A percentile compares a stretch with the other conserved stretches of the same genome.
Conservation (phyloP, 1,140 invertebrate genomes). For the Rhopalosiphum padi region DNA sequence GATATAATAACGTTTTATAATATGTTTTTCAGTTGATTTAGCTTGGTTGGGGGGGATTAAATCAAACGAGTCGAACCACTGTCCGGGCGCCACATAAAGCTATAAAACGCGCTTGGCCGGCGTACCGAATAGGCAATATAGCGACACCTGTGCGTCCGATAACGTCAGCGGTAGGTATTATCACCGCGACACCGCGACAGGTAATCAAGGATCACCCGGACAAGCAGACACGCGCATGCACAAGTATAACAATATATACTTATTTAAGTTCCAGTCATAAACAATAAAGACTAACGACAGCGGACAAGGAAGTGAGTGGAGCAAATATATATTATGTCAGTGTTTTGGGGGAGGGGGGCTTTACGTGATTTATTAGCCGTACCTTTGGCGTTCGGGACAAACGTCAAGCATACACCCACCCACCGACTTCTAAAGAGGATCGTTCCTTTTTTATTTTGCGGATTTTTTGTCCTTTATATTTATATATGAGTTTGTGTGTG, state of each 20-base stretch:
- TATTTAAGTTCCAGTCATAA: background rate
- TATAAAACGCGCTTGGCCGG: background rate
- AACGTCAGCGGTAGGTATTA: background rate
- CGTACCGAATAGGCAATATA: slow-evolving; percentile 36
- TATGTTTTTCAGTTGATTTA: too few species aligned
- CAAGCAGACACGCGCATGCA: background rate
- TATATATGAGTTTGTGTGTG: background rate
- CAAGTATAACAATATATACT: background rate
- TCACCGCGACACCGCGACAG: background rate
- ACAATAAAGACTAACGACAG: slow-evolving; percentile 1
- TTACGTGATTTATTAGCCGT: slow-evolving; percentile 51
- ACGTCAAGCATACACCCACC: slow-evolving; percentile 12
- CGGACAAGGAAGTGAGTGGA: background rate
- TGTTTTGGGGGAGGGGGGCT: background rate
- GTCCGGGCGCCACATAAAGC: background rate
- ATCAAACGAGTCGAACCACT: background rate
- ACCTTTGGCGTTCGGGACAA: slow-evolving; percentile 47
- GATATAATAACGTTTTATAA: too few species aligned
- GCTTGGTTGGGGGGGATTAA: background rate
- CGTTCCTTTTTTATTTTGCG: background rate
- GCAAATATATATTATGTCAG: slow-evolving; percentile 36
- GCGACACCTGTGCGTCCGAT: background rate
- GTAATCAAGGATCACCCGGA: background rate
- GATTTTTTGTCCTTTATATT: background rate
- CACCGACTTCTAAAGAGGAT: background rate